Conservation (phyloP, 2,888 invertebrate species). For the Ochropleura leucogaster region DNA sequence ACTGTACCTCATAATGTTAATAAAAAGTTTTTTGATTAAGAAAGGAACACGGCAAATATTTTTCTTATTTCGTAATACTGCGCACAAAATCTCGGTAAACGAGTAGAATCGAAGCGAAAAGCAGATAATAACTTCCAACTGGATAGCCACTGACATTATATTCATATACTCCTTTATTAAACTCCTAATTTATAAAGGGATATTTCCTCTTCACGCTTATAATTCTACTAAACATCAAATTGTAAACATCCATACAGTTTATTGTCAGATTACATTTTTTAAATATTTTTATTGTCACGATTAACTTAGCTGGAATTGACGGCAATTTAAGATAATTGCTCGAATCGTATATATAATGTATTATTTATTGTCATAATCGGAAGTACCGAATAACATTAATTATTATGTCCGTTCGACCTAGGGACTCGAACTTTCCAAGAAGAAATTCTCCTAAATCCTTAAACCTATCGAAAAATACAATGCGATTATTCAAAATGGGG, state of each 20-base stretch:
- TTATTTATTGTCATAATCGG: conserved; percentile 81
- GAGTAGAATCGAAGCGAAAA: conserved; percentile 69
- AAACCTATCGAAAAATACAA: conserved; percentile 87
- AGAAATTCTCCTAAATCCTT: conserved; percentile 76
- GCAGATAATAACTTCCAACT: conserved; percentile 60
- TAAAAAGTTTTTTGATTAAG: conserved; percentile 59
- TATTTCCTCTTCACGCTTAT: conserved; percentile 71
- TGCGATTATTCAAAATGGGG: conserved; percentile 81
- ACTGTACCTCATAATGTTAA: conserved; percentile 71
- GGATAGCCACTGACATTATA: conserved; percentile 61
- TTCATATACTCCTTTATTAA: conserved; percentile 64
- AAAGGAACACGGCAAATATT: conserved; percentile 45
- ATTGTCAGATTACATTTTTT: conserved; percentile 78
- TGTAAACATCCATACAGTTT: conserved; percentile 78
- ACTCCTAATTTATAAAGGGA: conserved; percentile 67
- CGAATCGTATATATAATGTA: conserved; percentile 78
- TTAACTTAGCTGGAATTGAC: conserved; percentile 84
- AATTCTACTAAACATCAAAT: conserved; percentile 80
- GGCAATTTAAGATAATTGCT: conserved; percentile 82
- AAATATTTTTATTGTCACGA: conserved; percentile 77
- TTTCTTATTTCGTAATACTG: conserved; percentile 36
- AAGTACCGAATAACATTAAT: conserved; percentile 69
- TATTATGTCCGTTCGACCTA: conserved; percentile 56
- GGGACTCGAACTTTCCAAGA: conserved; percentile 65
- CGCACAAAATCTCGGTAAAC: conserved; percentile 50